phyloP scores from a whole-genome alignment of 2,113 vertebrate species.

The Hucho hucho region DNA sequence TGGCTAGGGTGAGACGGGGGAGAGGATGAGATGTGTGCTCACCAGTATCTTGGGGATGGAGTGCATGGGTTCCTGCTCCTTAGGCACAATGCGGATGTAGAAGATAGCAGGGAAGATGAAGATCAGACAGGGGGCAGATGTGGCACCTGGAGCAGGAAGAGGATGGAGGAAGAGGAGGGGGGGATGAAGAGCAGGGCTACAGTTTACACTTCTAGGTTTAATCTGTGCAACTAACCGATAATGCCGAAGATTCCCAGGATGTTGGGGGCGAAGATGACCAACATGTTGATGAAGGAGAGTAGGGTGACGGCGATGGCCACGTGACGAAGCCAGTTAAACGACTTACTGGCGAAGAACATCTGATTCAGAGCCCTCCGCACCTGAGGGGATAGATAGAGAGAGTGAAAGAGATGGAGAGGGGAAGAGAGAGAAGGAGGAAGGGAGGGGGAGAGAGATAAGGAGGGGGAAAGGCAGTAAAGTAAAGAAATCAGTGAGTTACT shows the following conservation, averaged over 20 bases:
- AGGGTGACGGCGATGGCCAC: constrained; percentile 78
- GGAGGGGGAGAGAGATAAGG: background rate
- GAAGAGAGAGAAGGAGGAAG: background rate
- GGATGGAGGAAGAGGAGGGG: background rate
- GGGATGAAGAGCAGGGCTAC: background rate
- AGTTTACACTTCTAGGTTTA: background rate
- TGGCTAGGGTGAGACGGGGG: background rate
- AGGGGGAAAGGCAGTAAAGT: background rate
- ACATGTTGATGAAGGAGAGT: constrained; percentile 87
- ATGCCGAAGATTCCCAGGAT: constrained; percentile 96
- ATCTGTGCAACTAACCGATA: constrained; percentile 81
- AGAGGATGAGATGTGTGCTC: constrained; percentile 41
- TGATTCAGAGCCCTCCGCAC: constrained; percentile 94
- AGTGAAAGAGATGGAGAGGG: background rate
- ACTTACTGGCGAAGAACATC: constrained; percentile 88
- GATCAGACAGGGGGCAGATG: constrained; percentile 95
- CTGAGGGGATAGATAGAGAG: constrained; percentile 59
- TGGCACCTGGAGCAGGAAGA: constrained; percentile 82
- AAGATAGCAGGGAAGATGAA: constrained; percentile 98
- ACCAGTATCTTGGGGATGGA: constrained; percentile 92
- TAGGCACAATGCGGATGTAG: constrained; percentile 95
- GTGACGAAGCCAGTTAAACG: constrained; percentile 93
- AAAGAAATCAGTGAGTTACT: background rate
- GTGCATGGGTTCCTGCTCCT: constrained; percentile 86
- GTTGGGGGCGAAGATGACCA: constrained; percentile 97